Percentiles rank a stretch among this genome's conserved stretches.
phyloP scores from a whole-genome alignment of 2,888 invertebrate species.

The Protonemura montana region DNA sequence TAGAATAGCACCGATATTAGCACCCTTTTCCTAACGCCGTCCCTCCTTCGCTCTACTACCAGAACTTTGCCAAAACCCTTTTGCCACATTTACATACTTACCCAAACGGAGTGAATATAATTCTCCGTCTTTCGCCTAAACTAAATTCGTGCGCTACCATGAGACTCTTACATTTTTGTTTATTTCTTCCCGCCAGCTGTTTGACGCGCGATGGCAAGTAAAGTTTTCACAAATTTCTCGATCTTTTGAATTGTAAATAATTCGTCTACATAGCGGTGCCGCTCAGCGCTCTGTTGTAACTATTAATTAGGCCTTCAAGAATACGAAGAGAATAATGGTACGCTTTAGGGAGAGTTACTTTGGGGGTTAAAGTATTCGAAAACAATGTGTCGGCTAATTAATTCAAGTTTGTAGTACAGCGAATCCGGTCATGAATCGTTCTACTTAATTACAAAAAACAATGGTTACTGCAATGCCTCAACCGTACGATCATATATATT shows the following conservation, averaged over 20 bases:
- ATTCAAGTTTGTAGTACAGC: background rate
- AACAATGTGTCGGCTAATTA: background rate
- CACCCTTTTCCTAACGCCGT: background rate
- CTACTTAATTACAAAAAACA: no score
- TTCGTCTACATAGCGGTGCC: background rate
- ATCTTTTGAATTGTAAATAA: constrained; percentile 13
- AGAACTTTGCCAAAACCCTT: background rate
- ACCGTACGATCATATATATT: background rate
- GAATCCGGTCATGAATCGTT: background rate
- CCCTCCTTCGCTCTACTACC: background rate
- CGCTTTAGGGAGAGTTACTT: background rate
- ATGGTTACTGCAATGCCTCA: no score
- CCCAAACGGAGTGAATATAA: constrained; percentile 15
- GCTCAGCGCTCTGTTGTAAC: background rate
- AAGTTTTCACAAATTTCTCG: background rate
- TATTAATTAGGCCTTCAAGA: background rate
- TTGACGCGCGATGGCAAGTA: background rate
- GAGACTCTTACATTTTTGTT: background rate
- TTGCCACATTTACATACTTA: constrained; percentile 15
- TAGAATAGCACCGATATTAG: background rate
- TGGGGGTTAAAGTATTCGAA: background rate
- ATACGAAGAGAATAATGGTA: background rate
- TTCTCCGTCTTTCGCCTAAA: background rate
- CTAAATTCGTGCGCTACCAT: no score
- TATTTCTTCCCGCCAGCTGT: background rate